Conservation (phyloP, 2,113 vertebrate genomes). For the Campylomormyrus numenius region DNA sequence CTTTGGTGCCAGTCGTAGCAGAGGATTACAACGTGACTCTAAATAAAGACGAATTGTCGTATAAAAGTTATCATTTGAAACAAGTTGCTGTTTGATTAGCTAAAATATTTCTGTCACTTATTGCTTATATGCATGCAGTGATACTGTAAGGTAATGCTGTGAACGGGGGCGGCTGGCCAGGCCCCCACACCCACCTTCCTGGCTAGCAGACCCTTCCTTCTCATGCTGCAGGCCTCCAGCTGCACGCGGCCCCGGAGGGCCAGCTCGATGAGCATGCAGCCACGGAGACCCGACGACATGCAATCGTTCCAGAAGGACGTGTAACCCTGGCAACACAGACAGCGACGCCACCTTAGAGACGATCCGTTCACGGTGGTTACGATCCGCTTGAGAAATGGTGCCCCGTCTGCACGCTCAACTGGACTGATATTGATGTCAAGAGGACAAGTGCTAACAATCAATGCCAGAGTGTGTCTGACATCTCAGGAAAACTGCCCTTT, state of each 20-base stretch:
- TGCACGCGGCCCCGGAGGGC: conserved; percentile 82
- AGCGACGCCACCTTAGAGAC: not conserved
- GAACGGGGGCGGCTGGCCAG: not conserved
- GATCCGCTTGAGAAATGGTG: not conserved
- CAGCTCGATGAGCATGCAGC: conserved; percentile 93
- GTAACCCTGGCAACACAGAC: conserved; percentile 70
- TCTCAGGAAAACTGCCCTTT: not conserved
- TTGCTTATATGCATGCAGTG: not conserved
- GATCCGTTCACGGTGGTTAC: not conserved
- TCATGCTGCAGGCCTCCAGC: conserved; percentile 85
- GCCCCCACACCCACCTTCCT: conserved; percentile 71
- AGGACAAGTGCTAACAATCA: not conserved
- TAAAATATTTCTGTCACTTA: not conserved
- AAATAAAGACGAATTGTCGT: not conserved
- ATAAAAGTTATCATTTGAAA: not conserved
- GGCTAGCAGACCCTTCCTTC: conserved; percentile 84
- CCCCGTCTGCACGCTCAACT: not conserved
- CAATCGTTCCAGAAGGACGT: conserved; percentile 98
- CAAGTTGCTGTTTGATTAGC: not conserved
- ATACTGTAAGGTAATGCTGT: not conserved
- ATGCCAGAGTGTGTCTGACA: not conserved
- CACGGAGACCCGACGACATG: conserved; percentile 89
- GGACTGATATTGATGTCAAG: not conserved
- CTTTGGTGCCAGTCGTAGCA: not conserved
- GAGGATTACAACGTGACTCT: not conserved